Percentiles rank a stretch among this genome's conserved stretches.
Conservation (phyloP, 2,888 invertebrate species). For the Oscheius sp. region DNA sequence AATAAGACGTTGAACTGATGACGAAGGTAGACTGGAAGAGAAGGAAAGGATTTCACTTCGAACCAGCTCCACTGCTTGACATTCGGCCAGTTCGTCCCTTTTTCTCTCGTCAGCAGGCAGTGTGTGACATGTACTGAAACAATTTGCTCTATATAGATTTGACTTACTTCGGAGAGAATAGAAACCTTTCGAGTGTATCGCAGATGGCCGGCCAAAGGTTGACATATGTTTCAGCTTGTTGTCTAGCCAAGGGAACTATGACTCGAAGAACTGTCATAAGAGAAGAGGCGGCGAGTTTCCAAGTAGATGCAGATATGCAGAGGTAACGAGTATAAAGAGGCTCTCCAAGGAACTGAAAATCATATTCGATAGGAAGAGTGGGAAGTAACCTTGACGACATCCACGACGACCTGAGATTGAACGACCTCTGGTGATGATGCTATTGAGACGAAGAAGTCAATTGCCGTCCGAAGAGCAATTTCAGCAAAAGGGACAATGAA, state of each 20-base stretch:
- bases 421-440: constrained; percentile 82
- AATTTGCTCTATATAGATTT: too few species aligned
- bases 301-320: constrained; percentile 84
- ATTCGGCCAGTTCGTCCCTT: constrained; percentile 69
- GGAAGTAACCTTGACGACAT: constrained; percentile 78
- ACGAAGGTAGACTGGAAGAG: constrained; percentile 83
- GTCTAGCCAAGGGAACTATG: constrained; percentile 88
- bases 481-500: constrained; percentile 89
- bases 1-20: constrained; percentile 86
- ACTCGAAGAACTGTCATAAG: constrained; percentile 84
- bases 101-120: constrained; percentile 70
- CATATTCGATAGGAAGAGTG: background rate
- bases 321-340: constrained; percentile 85
- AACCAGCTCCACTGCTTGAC: constrained; percentile 83
- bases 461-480: constrained; percentile 82
- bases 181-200: constrained; percentile 87
- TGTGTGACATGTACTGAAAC: constrained; percentile 53
- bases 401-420: constrained; percentile 81
- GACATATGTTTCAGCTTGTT: constrained; percentile 75
- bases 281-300: constrained; percentile 85
- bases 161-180: constrained; percentile 85
- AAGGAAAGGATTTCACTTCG: constrained; percentile 83
- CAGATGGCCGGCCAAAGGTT: constrained; percentile 86
- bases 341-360: constrained; percentile 80
- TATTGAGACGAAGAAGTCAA: constrained; percentile 83